These are phyloP conservation scores for Anableps anableps DNA, from an alignment of 2,797 vertebrate species.

Conservation along the genomic window DNA sequence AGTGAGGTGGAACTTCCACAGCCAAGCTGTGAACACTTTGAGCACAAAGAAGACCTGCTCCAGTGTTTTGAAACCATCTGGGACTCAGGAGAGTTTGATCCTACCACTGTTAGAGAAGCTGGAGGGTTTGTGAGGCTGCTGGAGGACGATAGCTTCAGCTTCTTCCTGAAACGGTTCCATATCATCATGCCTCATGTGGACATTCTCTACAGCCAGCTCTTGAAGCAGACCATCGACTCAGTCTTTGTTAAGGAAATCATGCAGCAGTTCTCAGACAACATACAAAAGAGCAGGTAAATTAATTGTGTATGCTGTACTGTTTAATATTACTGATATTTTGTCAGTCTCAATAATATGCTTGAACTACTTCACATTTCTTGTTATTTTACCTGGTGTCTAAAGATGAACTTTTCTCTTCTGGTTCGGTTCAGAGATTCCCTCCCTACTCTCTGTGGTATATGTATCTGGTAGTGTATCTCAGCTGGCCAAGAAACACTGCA, in stretches of 20 bases:
- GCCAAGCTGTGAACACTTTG: not conserved
- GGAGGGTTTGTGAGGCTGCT: not conserved
- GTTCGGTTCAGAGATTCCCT: too few species aligned
- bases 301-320: not conserved
- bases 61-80: not conserved
- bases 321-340: not conserved
- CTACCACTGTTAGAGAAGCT: not conserved
- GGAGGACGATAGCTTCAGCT: not conserved
- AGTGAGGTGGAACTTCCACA: not conserved
- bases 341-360: too few species aligned
- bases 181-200: too few species aligned
- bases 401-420: too few species aligned
- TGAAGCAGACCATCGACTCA: not conserved
- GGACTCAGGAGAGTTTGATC: too few species aligned
- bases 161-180: not conserved
- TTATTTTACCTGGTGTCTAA: too few species aligned
- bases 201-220: too few species aligned
- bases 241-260: not conserved
- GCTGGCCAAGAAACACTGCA: too few species aligned
- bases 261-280: conserved; percentile 1
- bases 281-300: not conserved
- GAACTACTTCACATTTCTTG: too few species aligned
- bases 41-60: conserved; percentile 11
- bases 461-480: too few species aligned
- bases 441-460: too few species aligned